phyloP scores from a whole-genome alignment of 1,140 invertebrate genomes.

The Armadillidium nasatum region DNA sequence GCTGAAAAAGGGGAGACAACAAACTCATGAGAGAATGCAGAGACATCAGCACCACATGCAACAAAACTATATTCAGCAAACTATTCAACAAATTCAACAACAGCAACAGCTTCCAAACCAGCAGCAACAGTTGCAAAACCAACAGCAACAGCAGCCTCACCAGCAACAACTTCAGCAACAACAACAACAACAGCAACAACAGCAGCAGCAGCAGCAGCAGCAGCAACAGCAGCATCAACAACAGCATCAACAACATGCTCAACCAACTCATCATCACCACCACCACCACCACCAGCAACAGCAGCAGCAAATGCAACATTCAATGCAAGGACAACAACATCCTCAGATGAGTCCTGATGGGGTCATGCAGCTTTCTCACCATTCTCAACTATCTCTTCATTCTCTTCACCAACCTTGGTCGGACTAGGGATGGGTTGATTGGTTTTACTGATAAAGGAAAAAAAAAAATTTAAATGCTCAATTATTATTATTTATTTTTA shows the following conservation, averaged over 20 bases:
- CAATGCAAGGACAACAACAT: conserved; percentile 31
- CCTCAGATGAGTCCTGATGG: conserved; percentile 18
- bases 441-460: not conserved
- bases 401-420: conserved; percentile 45
- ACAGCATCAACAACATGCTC: not conserved
- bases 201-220: conserved; percentile 34
- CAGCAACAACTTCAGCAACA: conserved; percentile 39
- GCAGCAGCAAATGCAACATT: conserved; percentile 31
- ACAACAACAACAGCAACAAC: conserved; percentile 35
- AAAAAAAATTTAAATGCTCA: not conserved
- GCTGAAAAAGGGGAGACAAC: conserved; percentile 44
- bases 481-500: not conserved
- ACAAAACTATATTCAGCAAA: conserved; percentile 44
- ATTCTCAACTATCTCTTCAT: conserved; percentile 37
- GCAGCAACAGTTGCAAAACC: conserved; percentile 33
- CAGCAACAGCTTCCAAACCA: conserved; percentile 39
- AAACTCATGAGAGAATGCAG: conserved; percentile 43
- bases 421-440: conserved; percentile 33
- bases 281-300: conserved; percentile 6
- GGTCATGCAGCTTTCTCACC: conserved; percentile 26
- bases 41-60: conserved; percentile 40
- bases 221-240: not conserved
- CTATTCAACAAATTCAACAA: conserved; percentile 40
- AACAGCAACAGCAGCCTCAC: conserved; percentile 36
- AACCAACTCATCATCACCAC: not conserved